Percentiles rank a stretch among this genome's conserved stretches.
phyloP scores from a whole-genome alignment of 1,140 invertebrate species.

The Scylla paramamosain region DNA sequence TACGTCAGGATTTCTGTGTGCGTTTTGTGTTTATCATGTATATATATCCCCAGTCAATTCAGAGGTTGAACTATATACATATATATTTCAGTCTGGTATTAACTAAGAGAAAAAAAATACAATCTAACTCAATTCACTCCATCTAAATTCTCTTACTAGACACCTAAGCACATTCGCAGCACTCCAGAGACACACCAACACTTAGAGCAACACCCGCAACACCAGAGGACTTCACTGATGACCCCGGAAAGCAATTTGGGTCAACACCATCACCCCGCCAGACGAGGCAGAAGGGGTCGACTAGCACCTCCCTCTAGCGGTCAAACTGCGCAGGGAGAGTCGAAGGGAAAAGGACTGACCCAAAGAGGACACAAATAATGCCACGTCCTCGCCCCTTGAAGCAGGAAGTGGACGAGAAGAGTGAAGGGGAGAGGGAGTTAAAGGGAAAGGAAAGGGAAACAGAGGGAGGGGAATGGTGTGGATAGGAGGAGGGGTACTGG shows the following conservation, averaged over 20 bases:
- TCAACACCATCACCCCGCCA: neutral
- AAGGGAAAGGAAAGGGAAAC: neutral
- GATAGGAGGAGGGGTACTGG: neutral
- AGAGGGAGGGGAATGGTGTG: neutral
- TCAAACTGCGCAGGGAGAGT: neutral
- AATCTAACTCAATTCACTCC: too few relatives aligned
- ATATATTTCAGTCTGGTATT: too few relatives aligned
- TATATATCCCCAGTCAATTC: neutral
- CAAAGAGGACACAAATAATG: neutral
- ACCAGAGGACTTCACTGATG: neutral
- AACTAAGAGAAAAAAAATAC: too few relatives aligned
- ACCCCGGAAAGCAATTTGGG: neutral
- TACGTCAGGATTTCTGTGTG: too few relatives aligned
- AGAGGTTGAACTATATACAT: neutral
- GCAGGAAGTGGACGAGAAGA: neutral
- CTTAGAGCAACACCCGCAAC: neutral
- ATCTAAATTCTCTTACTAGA: too few relatives aligned
- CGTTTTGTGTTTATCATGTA: neutral
- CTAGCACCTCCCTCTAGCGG: neutral
- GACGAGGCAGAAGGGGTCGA: neutral
- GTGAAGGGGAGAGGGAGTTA: neutral
- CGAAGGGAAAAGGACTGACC: neutral
- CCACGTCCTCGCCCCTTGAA: neutral
- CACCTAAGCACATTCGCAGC: too few relatives aligned
- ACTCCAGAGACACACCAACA: too few relatives aligned